Conservation (phyloP, 2,113 vertebrate genomes). For the Callipepla squamata region DNA sequence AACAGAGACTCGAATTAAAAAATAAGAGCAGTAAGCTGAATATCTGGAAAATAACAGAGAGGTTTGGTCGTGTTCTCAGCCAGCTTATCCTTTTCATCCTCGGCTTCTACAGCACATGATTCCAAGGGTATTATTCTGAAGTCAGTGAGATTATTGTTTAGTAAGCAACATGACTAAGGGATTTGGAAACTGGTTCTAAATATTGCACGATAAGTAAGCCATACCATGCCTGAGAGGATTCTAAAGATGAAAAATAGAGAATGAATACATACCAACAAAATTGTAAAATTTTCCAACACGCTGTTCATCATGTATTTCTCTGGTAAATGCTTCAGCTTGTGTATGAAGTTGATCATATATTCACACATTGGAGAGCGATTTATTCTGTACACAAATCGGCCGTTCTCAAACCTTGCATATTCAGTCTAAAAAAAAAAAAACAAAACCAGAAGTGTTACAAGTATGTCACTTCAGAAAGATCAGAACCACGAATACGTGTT, state of each 20-base stretch:
- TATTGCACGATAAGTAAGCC: not conserved
- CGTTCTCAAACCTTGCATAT: slow-evolving; percentile 97
- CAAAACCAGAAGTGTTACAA: not conserved
- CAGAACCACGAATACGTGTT: not conserved
- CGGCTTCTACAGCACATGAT: fast-evolving
- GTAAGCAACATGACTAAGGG: slow-evolving; percentile 2
- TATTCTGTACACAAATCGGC: slow-evolving; percentile 97
- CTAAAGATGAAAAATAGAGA: not conserved
- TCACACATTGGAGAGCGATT: slow-evolving; percentile 99
- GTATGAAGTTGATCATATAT: slow-evolving; percentile 99
- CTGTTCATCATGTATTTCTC: slow-evolving; percentile 99
- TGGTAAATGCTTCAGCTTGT: slow-evolving; percentile 98
- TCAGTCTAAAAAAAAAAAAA: slow-evolving; percentile 84
- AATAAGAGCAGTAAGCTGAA: not conserved
- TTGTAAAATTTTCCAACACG: slow-evolving; percentile 99
- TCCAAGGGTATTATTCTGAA: not conserved
- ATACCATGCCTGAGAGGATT: not conserved
- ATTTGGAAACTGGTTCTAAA: not conserved
- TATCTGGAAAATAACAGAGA: not conserved
- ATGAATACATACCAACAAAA: slow-evolving; percentile 90
- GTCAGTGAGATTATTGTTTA: not conserved
- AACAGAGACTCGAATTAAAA: not conserved
- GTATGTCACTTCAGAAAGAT: not conserved
- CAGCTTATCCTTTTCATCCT: slow-evolving; percentile 33
- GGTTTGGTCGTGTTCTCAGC: not conserved